Evolutionary conservation across 2,113 vertebrate species (phyloP), one percentile per base, ranked within the genome.

Genomic region (Salvelinus sp.): DNA sequence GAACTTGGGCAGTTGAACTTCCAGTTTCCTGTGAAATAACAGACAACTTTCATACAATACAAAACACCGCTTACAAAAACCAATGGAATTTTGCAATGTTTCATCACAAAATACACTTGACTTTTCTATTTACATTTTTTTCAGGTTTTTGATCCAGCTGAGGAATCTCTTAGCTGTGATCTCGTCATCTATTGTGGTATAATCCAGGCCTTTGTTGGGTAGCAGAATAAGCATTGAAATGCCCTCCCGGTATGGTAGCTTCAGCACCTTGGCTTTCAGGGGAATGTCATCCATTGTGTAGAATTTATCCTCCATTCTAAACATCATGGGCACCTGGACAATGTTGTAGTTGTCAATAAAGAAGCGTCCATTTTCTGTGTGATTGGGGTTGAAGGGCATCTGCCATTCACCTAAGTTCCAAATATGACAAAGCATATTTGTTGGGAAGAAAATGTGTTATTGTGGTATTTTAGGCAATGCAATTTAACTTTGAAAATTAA

Each of bases 1-100:
- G 88, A 98, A 96, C 86, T 95, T 96, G 12, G 97, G 96, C 76
- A 98, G 83, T 73, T 91, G 91, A 81, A 97, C 88, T 33, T 98
- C 97, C 75, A 93, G 83, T 90, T 95, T 93, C 27, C 96, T 99
- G 81, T 27, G 77, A 84, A 66, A 18, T 16, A 28, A 22, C 9
- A 22, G 13, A 7, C 5, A n/a, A 62, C n/a, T 62, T n/a, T n/a
- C n/a, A 62, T 62, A 16, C n/a, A 22, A 9, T 23, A 23, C 20
- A 3, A 23, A n/a, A n/a, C 4, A 62, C 2, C 0, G 1, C 13
- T 9, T 62, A 22, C 13, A 62, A 57, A 58, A 62, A 9, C 58
- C 58, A 23, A 62, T 62, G 9, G 4, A 62, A 62, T 62, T 7
- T 9, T 22, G 58, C 58, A 12, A 27, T 28, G 5, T 66, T 63